Evolutionary conservation across 2,888 invertebrate species (phyloP), one percentile per base, ranked within the genome.

Genomic region (Thera britannica): DNA sequence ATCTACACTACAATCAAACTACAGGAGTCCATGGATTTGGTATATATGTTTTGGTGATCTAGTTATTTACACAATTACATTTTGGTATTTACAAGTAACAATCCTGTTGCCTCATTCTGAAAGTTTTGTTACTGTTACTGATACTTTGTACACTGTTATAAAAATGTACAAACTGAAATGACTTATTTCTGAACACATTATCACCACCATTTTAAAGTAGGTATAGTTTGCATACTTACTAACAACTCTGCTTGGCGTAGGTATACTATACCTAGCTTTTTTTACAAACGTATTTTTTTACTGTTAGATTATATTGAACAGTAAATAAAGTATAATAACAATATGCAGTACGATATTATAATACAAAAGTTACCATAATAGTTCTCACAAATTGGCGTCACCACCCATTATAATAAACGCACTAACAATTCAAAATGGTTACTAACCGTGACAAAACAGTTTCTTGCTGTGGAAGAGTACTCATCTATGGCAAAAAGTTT

Each of bases 1-100:
- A 89, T 88, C 89, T 90, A 90, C 84, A 71, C 74, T 77, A 83
- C 74, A 71, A 78, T 76, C 77, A 79, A 85, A 83, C 87, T 90
- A 90, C 89, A 87, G 81, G 72, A 75, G 83, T 82, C 83, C 87
- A 86, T 76, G 77, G 79, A 77, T 82, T 70, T 77, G 72, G 71
- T 75, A 72, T 72, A 72, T 72, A 65, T 56, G 62, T 58, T 69
- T 70, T 65, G 67, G 58, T 72, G 69, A 8, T 57, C 56, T 65
- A 67, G 75, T 67, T 82, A 82, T 80, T 75, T 83, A 81, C 12
- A 55, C 1, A 9, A 9, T 60, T 46, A 54, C 2, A 6, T 3
- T 60, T 46, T 80, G 82, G 23, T 75, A 65, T 71, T 71, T 72
- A 71, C 71, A 72, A 65, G 44, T 58, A 60, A 70, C 57, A 67